These are phyloP conservation scores for Plusia festucae DNA, from an alignment of 2,888 invertebrate genomes.

Conservation along the genomic window DNA sequence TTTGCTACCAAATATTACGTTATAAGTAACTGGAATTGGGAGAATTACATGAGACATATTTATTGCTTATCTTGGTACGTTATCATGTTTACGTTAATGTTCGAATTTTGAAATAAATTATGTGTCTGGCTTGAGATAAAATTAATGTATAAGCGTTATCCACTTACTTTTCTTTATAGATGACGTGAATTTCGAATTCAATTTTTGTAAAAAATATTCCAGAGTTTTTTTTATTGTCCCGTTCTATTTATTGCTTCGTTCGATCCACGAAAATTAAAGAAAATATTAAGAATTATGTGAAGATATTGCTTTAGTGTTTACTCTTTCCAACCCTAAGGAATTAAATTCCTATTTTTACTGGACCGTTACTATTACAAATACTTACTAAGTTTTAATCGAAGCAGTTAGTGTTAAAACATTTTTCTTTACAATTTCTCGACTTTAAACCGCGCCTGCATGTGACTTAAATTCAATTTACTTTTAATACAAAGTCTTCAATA, in stretches of 20 bases:
- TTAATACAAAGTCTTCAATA: neutral
- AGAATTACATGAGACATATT: slow-evolving; percentile 6
- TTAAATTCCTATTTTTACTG: no score
- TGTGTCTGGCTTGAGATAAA: neutral
- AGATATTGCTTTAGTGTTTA: no score
- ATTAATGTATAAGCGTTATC: neutral
- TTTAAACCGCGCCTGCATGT: no score
- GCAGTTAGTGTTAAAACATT: no score
- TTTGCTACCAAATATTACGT: slow-evolving; percentile 32
- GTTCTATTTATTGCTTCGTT: no score
- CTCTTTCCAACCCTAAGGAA: no score
- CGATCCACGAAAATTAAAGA: no score
- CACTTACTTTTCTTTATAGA: neutral
- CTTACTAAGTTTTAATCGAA: no score
- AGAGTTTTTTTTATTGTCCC: no score
- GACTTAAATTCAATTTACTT: slow-evolving; percentile 10
- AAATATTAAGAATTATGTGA: no score
- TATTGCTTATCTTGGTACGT: slow-evolving; percentile 1
- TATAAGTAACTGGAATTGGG: slow-evolving; percentile 18
- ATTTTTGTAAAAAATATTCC: neutral
- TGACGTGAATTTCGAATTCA: neutral
- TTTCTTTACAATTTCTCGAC: no score
- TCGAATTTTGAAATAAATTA: neutral
- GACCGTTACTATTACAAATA: no score
- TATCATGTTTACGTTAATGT: neutral